Evolutionary conservation across 2,797 vertebrate species (phyloP).

Genomic region (Nannoperca australis): DNA sequence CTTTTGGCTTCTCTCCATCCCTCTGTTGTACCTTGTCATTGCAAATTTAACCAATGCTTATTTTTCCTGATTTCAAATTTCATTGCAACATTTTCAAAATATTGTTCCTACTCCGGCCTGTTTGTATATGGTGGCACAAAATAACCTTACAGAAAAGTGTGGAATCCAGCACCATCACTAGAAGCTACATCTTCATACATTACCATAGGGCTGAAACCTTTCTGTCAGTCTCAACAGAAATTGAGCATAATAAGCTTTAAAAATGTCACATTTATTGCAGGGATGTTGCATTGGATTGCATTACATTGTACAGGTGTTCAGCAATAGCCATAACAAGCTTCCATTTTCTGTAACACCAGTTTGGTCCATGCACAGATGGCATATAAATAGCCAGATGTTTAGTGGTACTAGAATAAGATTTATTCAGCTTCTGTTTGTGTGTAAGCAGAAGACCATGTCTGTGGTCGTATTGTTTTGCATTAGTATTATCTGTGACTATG

Average conservation of each 20-base stretch:
- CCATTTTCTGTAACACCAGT: constrained; percentile 24
- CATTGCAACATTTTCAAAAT: background rate
- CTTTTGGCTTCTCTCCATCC: too few species aligned
- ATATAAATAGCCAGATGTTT: constrained; percentile 49
- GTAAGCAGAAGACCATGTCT: background rate
- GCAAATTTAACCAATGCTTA: background rate
- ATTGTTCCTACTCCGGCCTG: background rate
- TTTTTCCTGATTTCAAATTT: background rate
- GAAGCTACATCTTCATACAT: background rate
- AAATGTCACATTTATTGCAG: constrained; percentile 35
- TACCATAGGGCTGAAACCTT: background rate
- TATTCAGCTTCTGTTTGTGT: constrained; percentile 17
- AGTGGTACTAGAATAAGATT: constrained; percentile 16
- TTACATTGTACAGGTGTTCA: constrained; percentile 53
- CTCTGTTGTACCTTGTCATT: background rate
- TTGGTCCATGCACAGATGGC: constrained; percentile 28
- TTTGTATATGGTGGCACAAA: background rate
- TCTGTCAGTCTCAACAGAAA: constrained; percentile 17
- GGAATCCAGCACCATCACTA: background rate
- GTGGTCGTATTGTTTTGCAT: constrained; percentile 5
- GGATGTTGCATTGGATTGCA: constrained; percentile 36
- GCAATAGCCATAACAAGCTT: constrained; percentile 39
- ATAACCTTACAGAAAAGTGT: background rate
- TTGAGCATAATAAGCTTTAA: constrained; percentile 18
- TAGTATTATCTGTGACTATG: constrained; percentile 21